Conservation (phyloP, 2,797 vertebrate genomes). For the Molossus alvarezi region DNA sequence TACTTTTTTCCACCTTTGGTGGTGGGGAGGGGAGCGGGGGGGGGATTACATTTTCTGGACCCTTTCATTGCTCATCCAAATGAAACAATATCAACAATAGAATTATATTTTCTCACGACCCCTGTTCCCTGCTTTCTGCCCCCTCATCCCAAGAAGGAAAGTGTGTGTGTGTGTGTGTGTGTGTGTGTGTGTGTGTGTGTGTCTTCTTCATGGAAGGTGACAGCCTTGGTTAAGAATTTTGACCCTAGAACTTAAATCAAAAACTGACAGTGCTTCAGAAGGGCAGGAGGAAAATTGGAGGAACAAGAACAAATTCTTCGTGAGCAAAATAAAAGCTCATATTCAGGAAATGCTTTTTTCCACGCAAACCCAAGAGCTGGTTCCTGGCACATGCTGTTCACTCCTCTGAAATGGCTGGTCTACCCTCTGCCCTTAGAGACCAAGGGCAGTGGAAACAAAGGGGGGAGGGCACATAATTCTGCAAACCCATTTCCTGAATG, state of each 20-base stretch:
- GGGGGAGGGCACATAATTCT: not conserved
- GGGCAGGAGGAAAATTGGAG: not conserved
- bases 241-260: not conserved
- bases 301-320: not conserved
- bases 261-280: not conserved
- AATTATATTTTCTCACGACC: not conserved
- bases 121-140: not conserved
- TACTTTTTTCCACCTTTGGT: not conserved
- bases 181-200: not conserved
- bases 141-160: not conserved
- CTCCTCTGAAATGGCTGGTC: not conserved
- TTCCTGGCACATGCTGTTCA: not conserved
- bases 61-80: constrained; percentile 11
- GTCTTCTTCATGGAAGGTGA: not conserved
- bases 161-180: not conserved
- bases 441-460: not conserved
- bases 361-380: not conserved
- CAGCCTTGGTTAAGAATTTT: constrained; percentile 25
- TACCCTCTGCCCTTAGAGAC: not conserved
- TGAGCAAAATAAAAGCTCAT: not conserved
- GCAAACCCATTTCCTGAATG: not conserved
- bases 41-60: not conserved
- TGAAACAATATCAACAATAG: not conserved
- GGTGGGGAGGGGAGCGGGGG: rapidly evolving
- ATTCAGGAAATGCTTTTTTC: not conserved